Percentiles rank a stretch among this genome's conserved stretches.
Conservation (phyloP, 2,797 vertebrate genomes). For the Lagocephalus sceleratus region DNA sequence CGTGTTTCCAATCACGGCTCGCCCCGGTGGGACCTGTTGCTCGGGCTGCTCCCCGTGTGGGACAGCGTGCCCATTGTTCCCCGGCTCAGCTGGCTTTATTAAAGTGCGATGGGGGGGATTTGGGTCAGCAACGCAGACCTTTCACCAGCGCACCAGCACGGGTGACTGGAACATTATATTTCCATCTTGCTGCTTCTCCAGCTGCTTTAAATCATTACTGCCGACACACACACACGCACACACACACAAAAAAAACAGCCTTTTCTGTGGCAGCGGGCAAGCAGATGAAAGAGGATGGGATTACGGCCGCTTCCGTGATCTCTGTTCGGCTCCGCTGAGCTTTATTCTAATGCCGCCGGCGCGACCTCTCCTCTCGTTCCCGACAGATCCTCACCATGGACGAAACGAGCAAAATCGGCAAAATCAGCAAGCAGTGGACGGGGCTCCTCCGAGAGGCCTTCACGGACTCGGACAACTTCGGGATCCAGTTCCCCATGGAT, state of each 20-base stretch:
- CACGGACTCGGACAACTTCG: slow-evolving; percentile 94
- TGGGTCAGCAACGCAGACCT: slow-evolving; percentile 53
- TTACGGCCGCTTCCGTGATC: slow-evolving; percentile 17
- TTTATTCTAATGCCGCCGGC: slow-evolving; percentile 11
- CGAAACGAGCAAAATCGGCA: slow-evolving; percentile 89
- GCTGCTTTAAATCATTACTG: slow-evolving; percentile 43
- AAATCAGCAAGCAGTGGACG: slow-evolving; percentile 97
- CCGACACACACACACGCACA: no score
- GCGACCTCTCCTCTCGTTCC: slow-evolving; percentile 10
- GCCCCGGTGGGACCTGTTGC: slow-evolving; percentile 22
- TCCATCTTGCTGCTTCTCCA: slow-evolving; percentile 9
- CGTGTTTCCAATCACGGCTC: slow-evolving; percentile 51
- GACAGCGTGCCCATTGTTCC: slow-evolving; percentile 56
- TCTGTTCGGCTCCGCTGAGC: slow-evolving; percentile 26
- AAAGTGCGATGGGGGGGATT: slow-evolving; percentile 42
- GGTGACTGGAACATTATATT: slow-evolving; percentile 49
- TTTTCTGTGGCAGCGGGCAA: slow-evolving; percentile 15
- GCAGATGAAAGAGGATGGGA: slow-evolving; percentile 13
- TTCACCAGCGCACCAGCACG: slow-evolving; percentile 33
- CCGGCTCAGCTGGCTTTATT: slow-evolving; percentile 59
- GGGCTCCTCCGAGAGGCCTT: slow-evolving; percentile 91
- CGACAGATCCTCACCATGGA: slow-evolving; percentile 87
- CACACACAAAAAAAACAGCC: no score
- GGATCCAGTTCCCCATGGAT: slow-evolving; percentile 91
- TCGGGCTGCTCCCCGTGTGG: slow-evolving; percentile 41